phyloP scores from a whole-genome alignment of 2,888 invertebrate genomes.

The Acanthococcus lagerstroemiae region DNA sequence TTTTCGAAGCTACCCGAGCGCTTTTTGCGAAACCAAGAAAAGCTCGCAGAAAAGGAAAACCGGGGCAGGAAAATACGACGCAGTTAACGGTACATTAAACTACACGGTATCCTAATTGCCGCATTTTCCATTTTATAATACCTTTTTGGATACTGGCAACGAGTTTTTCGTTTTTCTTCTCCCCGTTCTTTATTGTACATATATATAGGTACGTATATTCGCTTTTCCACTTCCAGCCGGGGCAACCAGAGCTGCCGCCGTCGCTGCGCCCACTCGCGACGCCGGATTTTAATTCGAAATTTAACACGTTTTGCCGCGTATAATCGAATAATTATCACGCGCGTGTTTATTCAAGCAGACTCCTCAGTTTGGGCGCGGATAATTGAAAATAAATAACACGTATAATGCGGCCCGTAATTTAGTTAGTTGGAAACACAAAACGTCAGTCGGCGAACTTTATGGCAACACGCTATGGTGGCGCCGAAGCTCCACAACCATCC shows the following conservation, averaged over 20 bases:
- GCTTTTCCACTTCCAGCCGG: no score
- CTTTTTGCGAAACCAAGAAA: conserved; percentile 13
- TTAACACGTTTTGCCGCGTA: not conserved
- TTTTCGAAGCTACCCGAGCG: conserved; percentile 20
- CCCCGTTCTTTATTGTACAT: not conserved
- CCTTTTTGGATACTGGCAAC: not conserved
- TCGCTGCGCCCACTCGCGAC: not conserved
- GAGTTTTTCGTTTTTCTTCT: not conserved
- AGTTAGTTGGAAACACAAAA: no score
- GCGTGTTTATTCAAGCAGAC: no score
- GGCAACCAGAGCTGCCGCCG: no score
- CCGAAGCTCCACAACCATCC: no score
- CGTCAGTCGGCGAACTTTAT: no score
- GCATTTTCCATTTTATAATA: conserved; percentile 25
- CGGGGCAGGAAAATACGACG: conserved; percentile 15
- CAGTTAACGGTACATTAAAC: conserved; percentile 28
- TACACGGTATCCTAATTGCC: conserved; percentile 26
- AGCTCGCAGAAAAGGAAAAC: conserved; percentile 1
- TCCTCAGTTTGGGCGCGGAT: no score
- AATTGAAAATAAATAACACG: no score
- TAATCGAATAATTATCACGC: not conserved
- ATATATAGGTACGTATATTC: not conserved
- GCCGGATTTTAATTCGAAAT: not conserved
- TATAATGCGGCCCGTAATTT: no score
- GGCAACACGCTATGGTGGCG: no score